Evolutionary conservation across 2,113 vertebrate genomes (phyloP).

Genomic region (Ancistrus triradiatus): DNA sequence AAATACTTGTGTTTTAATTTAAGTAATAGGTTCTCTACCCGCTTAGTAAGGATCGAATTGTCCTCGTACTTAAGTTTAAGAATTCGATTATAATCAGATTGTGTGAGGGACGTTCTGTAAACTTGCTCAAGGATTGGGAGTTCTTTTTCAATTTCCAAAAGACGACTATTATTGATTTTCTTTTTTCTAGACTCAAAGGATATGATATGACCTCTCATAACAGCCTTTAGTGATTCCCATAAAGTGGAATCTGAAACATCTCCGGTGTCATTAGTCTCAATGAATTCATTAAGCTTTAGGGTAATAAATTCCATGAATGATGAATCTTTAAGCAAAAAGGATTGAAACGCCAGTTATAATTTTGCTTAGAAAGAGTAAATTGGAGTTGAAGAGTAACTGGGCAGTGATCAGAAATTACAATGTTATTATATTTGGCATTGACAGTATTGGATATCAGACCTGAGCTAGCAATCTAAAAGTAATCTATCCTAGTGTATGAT

Average conservation of each 20-base stretch:
- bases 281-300: too few relatives aligned
- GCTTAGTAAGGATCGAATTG: neutral
- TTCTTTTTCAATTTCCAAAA: neutral
- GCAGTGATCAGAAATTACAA: too few relatives aligned
- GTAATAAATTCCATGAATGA: too few relatives aligned
- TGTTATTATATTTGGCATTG: neutral
- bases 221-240: neutral
- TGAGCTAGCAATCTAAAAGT: neutral
- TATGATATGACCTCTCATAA: too few relatives aligned
- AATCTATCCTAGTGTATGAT: neutral
- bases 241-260: neutral
- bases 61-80: too few relatives aligned
- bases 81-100: too few relatives aligned
- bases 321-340: neutral
- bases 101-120: too few relatives aligned
- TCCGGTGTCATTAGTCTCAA: neutral
- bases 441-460: neutral
- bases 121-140: too few relatives aligned
- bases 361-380: too few relatives aligned
- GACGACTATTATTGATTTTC: neutral
- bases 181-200: too few relatives aligned
- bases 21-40: neutral
- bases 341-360: neutral
- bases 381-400: too few relatives aligned
- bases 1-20: neutral